Conservation (phyloP, 2,113 vertebrate genomes). For the Apteryx mantelli region DNA sequence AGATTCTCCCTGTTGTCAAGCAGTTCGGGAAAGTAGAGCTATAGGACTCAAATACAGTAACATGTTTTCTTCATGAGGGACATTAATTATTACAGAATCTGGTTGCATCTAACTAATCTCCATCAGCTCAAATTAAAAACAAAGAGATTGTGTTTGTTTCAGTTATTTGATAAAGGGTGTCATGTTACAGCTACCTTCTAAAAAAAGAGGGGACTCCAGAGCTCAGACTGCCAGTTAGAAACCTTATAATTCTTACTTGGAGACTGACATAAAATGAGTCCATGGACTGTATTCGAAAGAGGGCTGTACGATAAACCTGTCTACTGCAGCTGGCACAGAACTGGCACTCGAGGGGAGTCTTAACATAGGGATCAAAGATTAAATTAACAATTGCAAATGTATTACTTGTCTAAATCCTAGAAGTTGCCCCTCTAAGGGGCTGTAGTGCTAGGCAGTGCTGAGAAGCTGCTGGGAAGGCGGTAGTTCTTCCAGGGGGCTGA, state of each 20-base stretch:
- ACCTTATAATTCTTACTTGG: not conserved
- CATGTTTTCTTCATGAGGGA: not conserved
- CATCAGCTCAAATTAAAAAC: not conserved
- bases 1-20: not conserved
- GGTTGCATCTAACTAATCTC: not conserved
- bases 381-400: not conserved
- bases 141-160: not conserved
- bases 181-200: not conserved
- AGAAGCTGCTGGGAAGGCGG: not conserved
- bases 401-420: fast-evolving
- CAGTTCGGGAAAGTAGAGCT: not conserved
- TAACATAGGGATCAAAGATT: not conserved
- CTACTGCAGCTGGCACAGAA: not conserved
- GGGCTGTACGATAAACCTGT: not conserved
- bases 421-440: not conserved
- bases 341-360: not conserved
- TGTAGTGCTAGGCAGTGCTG: not conserved
- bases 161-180: not conserved
- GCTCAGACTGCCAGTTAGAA: not conserved
- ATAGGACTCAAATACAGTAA: fast-evolving
- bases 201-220: not conserved
- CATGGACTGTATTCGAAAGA: not conserved
- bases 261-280: not conserved
- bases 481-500: not conserved
- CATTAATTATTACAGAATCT: not conserved